A percentile compares a stretch with the other conserved stretches of the same genome.
phyloP scores from a whole-genome alignment of 2,797 vertebrate genomes.

The Amphiprion clarkii region DNA sequence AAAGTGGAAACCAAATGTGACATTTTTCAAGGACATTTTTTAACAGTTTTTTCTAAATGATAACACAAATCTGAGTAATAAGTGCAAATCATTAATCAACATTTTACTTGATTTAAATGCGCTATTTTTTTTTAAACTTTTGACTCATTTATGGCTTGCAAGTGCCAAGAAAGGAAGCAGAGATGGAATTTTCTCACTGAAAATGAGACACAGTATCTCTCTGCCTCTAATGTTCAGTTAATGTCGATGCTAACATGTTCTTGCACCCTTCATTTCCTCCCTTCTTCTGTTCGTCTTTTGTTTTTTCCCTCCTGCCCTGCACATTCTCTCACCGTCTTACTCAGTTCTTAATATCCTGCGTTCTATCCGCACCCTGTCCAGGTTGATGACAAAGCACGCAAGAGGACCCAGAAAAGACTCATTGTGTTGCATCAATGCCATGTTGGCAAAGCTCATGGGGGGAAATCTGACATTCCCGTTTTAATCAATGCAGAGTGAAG shows the following conservation, averaged over 20 bases:
- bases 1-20: neutral
- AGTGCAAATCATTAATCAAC: neutral
- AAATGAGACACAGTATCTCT: neutral
- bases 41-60: neutral
- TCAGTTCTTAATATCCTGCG: conserved; percentile 49
- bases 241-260: conserved; percentile 15
- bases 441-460: conserved; percentile 41
- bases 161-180: neutral
- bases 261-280: conserved; percentile 25
- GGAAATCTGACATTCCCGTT: conserved; percentile 50
- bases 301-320: neutral
- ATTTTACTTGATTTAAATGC: neutral
- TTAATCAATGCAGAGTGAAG: conserved; percentile 47
- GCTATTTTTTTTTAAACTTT: too few species aligned
- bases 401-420: conserved; percentile 34
- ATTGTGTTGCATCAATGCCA: conserved; percentile 43
- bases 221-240: conserved; percentile 5
- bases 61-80: neutral
- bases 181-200: neutral
- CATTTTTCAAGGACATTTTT: neutral
- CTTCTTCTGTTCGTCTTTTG: neutral
- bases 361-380: conserved; percentile 28
- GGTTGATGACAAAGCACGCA: conserved; percentile 30
- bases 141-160: neutral
- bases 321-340: conserved; percentile 13